Evolutionary conservation across 1,140 invertebrate species (phyloP).

Genomic region (Pissodes strobi): DNA sequence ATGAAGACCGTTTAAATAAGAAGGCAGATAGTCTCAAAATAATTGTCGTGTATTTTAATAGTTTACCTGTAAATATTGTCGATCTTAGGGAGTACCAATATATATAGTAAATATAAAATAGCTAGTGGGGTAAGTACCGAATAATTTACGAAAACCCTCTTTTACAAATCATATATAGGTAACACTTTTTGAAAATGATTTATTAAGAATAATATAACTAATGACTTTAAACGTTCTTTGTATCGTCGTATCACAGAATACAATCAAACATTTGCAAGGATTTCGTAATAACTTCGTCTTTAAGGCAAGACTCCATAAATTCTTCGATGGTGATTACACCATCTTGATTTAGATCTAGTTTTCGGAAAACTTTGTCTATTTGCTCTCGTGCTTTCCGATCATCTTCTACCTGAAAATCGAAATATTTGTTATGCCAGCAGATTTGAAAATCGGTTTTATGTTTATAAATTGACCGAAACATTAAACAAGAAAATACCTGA

Average conservation of each 20-base stretch:
- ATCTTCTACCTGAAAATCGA: slow-evolving; percentile 65
- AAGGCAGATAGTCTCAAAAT: too few relatives aligned
- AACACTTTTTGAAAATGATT: too few relatives aligned
- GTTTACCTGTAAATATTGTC: too few relatives aligned
- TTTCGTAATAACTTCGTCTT: slow-evolving; percentile 82
- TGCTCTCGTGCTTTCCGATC: slow-evolving; percentile 76
- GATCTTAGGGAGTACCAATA: too few relatives aligned
- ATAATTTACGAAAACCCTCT: too few relatives aligned
- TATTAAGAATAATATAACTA: too few relatives aligned
- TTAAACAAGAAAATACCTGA: slow-evolving; percentile 55
- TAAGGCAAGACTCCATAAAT: slow-evolving; percentile 93
- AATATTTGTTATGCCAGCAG: not conserved
- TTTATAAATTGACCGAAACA: not conserved
- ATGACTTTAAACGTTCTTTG: too few relatives aligned
- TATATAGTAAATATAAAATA: too few relatives aligned
- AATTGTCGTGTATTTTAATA: too few relatives aligned
- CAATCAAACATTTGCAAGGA: slow-evolving; percentile 83
- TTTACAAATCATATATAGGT: too few relatives aligned
- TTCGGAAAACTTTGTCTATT: slow-evolving; percentile 83
- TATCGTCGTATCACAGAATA: slow-evolving; percentile 65
- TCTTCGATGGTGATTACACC: slow-evolving; percentile 95
- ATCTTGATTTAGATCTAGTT: slow-evolving; percentile 91
- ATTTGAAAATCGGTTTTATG: not conserved
- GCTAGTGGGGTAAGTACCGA: too few relatives aligned
- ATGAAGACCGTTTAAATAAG: too few relatives aligned